These are phyloP conservation scores for Gymnocephalus cernua DNA, from an alignment of 2,113 vertebrate species.

Conservation along the genomic window DNA sequence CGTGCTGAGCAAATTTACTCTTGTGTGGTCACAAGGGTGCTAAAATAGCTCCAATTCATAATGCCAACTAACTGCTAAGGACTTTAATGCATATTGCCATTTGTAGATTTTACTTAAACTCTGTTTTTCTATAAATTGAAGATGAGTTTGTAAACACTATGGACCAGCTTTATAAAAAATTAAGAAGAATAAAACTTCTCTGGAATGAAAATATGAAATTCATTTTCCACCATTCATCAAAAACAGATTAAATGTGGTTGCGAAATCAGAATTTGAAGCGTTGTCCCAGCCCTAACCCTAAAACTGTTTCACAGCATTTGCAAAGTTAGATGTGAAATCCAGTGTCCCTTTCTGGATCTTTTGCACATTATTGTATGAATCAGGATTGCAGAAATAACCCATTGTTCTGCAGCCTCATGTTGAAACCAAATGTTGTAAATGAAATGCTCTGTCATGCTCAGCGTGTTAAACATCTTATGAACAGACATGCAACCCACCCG, in stretches of 20 bases:
- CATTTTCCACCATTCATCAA: not conserved
- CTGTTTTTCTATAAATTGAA: slow-evolving; percentile 25
- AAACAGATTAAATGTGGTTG: not conserved
- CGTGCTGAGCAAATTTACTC: slow-evolving; percentile 95
- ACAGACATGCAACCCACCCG: slow-evolving; percentile 76
- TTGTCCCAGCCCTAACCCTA: not conserved
- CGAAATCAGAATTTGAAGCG: not conserved
- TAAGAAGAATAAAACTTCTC: not conserved
- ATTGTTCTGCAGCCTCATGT: slow-evolving; percentile 59
- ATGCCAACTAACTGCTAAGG: slow-evolving; percentile 26
- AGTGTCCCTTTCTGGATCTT: not conserved
- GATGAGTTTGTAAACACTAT: slow-evolving; percentile 12
- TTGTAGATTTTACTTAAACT: slow-evolving; percentile 35
- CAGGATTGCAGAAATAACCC: slow-evolving; percentile 51
- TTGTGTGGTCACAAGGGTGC: slow-evolving; percentile 80
- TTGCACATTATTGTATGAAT: slow-evolving; percentile 55
- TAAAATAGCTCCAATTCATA: slow-evolving; percentile 54
- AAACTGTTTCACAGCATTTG: slow-evolving; percentile 1
- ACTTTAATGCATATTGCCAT: slow-evolving; percentile 25
- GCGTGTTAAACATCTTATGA: slow-evolving; percentile 77
- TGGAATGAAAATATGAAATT: not conserved
- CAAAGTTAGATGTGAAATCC: slow-evolving; percentile 15
- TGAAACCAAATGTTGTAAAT: slow-evolving; percentile 71
- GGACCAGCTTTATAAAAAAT: not conserved
- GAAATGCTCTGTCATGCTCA: slow-evolving; percentile 77